A percentile compares a stretch with the other conserved stretches of the same genome.
phyloP scores from a whole-genome alignment of 2,797 vertebrate genomes.

The Acrossocheilus fasciatus region DNA sequence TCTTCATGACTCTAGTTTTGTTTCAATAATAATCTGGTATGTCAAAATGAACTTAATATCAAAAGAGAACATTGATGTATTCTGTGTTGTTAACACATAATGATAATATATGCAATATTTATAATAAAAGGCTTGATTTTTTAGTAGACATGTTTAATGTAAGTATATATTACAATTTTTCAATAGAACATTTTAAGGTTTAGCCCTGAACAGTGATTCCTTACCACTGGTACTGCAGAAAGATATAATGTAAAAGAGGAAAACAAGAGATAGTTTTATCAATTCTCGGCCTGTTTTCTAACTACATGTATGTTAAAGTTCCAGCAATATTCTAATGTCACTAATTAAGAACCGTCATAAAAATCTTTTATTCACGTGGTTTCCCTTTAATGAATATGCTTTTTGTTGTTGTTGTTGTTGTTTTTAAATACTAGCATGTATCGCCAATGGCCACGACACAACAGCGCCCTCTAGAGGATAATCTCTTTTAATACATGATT shows the following conservation, averaged over 20 bases:
- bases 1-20: not conserved
- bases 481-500: not conserved
- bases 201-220: not conserved
- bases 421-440: not conserved
- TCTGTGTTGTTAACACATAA: not conserved
- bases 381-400: not conserved
- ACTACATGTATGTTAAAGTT: not conserved
- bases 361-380: not conserved
- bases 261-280: not conserved
- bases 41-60: not conserved
- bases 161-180: not conserved
- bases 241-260: not conserved
- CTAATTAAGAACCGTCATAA: not conserved
- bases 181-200: not conserved
- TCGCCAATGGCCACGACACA: not conserved
- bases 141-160: not conserved
- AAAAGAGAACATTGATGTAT: not conserved
- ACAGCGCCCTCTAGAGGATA: not conserved
- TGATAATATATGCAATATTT: not conserved
- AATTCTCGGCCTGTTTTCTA: not conserved
- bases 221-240: not conserved
- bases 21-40: constrained; percentile 4
- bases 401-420: not conserved
- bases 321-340: not conserved
- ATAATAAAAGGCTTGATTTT: not conserved